phyloP scores from a whole-genome alignment of 2,888 invertebrate species.

The Tenthredo scrophulariae region DNA sequence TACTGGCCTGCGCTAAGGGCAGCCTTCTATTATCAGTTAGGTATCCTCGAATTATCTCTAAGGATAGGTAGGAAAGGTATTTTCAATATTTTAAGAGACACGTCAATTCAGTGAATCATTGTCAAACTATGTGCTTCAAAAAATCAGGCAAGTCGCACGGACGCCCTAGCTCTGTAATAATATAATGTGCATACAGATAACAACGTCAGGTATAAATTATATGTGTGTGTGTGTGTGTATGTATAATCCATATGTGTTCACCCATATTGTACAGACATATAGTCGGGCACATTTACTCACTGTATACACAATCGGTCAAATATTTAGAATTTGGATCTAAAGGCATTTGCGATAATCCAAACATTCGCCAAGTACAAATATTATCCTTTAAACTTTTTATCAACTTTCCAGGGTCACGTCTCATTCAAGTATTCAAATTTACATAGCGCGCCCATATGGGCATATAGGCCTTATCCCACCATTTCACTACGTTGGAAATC shows the following conservation, averaged over 20 bases:
- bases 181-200: background rate
- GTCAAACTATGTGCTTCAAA: background rate
- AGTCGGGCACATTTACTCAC: background rate
- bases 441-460: background rate
- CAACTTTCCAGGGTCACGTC: background rate
- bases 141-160: background rate
- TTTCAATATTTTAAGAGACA: slow-evolving; percentile 9
- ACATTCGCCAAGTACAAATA: background rate
- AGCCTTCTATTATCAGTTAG: background rate
- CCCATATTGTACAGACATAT: background rate
- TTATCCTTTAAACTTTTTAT: background rate
- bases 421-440: background rate
- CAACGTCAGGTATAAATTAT: background rate
- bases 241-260: background rate
- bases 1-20: background rate
- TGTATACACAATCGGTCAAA: background rate
- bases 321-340: background rate
- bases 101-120: slow-evolving; percentile 7
- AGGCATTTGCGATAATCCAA: background rate
- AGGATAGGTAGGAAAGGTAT: background rate
- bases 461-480: background rate
- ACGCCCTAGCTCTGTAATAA: background rate
- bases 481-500: background rate
- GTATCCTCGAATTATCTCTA: background rate
- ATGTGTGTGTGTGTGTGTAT: background rate